Evolutionary conservation across 2,113 vertebrate genomes (phyloP), one percentile per base, ranked within the genome.

Genomic region (Proteles cristata): DNA sequence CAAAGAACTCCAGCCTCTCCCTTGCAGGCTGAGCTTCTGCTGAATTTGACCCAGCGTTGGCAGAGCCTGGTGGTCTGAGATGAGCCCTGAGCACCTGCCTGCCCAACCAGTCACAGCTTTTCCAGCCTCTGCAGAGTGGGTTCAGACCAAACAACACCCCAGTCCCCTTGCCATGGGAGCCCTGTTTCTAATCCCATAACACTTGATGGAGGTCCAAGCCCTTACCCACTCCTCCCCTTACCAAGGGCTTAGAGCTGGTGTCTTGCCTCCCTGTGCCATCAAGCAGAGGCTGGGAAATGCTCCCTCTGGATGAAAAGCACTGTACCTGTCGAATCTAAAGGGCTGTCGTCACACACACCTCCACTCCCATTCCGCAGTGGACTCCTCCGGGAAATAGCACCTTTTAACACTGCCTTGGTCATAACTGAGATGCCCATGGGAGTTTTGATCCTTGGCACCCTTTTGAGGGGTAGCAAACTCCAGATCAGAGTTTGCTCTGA

Each of bases 1-100:
- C 0, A 0, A 31, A 4, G 12, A 88, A 8, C 8, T 21, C 25
- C 35, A 71, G 76, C 6, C 11, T 33, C 43, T 61, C 33, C 39
- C 21, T 33, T 16, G 3, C 12, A 74, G 50, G 31, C 21, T 21
- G 15, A 55, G 43, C 35, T 80, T 82, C 45, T 68, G 58, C 66
- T 83, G 48, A 63, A 80, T 16, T 58, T 73, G 77, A 26, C 25
- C 19, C 17, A 33, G 50, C 15, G 2, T 2, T 21, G 1, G 23
- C 31, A 2, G 17, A 55, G 17, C 69, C 48, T 68, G 25, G 31
- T 83, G 50, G 63, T 31, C 43, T 66, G 53, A 33, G 4, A 81
- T 16, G 28, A 90, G 26, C 4, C 43, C 31, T 26, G 0, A 53
- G 15, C 53, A 33, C 39, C 71, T 25, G 43, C 4, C 19, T 19